Evolutionary conservation across 2,888 invertebrate genomes (phyloP), one percentile per base, ranked within the genome.

Genomic region (Diarsia rubi): DNA sequence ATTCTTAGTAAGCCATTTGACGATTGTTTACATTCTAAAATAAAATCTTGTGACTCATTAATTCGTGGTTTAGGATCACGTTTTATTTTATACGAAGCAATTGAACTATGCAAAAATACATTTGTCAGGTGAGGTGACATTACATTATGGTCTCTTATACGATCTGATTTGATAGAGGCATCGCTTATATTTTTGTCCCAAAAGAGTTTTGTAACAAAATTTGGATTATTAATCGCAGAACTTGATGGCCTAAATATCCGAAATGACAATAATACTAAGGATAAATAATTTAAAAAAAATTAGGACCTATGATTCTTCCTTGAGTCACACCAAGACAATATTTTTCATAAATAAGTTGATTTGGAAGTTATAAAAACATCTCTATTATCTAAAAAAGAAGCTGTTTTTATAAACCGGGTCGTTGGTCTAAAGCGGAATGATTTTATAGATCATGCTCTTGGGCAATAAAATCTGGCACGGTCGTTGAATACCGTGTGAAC

Each of bases 401-500:
- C 16, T 52, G 42, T 67, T 37, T 69, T 73, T 63, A 42, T 54
- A 57, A 69, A 74, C 42, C 84, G 24, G 74, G 73, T 74, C 82
- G 67, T 68, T 78, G 78, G 31, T 78, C 64, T 75, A 52, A 71
- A 65, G 44, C 27, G 67, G 54, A 70, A 63, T 70, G 19, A 63
- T 73, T 82, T 79, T 79, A 81, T 66, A 75, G 72, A 71, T 62
- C 62, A 62, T 66, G 68, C 67, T 75, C 73, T 85, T 78, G 63
- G 21, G 79, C 49, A 78, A 86, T 78, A 74, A 78, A 78, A 78
- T 71, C 68, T 52, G 42, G 73, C 76, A 81, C 86, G 85, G 75
- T 82, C 79, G 73, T 75, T 78, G 82, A 82, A 83, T 78, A 85
- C 37, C 89, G 87, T 88, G 90, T 75, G 88, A 90, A 90, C 86